Conservation (phyloP, 2,888 invertebrate species). For the Apantesis nais region DNA sequence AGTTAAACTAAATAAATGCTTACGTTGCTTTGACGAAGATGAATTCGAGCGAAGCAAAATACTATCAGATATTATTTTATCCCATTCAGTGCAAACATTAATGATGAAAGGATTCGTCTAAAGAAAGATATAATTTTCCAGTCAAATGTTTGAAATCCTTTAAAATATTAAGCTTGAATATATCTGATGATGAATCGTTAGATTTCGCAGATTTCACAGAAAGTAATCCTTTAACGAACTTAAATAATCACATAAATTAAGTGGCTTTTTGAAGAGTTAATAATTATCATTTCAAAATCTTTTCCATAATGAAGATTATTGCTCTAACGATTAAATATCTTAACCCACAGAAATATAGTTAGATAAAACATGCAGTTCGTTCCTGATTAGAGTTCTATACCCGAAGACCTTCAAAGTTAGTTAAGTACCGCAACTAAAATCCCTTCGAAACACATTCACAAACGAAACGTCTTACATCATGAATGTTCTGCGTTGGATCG, state of each 20-base stretch:
- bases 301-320: constrained; percentile 25
- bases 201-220: constrained; percentile 44
- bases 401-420: constrained; percentile 55
- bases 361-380: constrained; percentile 32
- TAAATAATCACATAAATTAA: constrained; percentile 58
- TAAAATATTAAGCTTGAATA: constrained; percentile 44
- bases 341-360: constrained; percentile 1
- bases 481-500: constrained; percentile 81
- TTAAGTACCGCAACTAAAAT: constrained; percentile 36
- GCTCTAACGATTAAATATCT: constrained; percentile 15
- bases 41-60: not conserved
- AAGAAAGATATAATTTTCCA: constrained; percentile 27
- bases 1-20: constrained; percentile 19
- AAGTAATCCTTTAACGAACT: constrained; percentile 52
- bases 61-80: constrained; percentile 5
- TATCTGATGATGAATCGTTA: constrained; percentile 49
- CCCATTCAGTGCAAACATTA: constrained; percentile 1
- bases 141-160: constrained; percentile 43
- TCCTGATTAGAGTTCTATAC: constrained; percentile 32
- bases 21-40: constrained; percentile 18
- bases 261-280: constrained; percentile 53
- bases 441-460: constrained; percentile 26
- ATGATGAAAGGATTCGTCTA: constrained; percentile 21
- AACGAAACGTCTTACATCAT: constrained; percentile 83
- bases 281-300: constrained; percentile 36